Conservation (phyloP, 2,113 vertebrate genomes). For the Serinus canaria region DNA sequence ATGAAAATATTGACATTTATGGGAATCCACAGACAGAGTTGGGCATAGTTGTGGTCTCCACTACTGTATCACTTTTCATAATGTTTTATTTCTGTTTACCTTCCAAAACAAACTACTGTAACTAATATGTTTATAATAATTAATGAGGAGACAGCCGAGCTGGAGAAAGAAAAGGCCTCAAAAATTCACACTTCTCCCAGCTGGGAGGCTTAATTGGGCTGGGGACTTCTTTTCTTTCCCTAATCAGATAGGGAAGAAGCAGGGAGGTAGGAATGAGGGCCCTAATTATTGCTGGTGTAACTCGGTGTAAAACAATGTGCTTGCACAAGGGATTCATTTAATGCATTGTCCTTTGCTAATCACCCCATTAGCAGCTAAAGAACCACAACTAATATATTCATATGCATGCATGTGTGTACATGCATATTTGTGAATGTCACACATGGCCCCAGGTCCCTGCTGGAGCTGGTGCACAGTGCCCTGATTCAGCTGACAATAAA, state of each 20-base stretch:
- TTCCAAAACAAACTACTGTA: conserved; percentile 50
- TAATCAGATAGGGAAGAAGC: neutral
- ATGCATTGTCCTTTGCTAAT: neutral
- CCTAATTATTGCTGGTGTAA: neutral
- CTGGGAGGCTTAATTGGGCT: neutral
- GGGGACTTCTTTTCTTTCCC: neutral
- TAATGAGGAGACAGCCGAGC: neutral
- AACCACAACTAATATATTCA: neutral
- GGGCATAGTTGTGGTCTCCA: conserved; percentile 14
- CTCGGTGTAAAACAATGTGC: neutral
- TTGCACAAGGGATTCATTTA: neutral
- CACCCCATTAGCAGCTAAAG: neutral
- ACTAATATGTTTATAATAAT: conserved; percentile 39
- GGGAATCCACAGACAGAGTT: conserved; percentile 19
- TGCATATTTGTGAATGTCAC: neutral
- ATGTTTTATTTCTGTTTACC: conserved; percentile 52
- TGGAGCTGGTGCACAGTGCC: neutral
- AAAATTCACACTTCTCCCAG: neutral
- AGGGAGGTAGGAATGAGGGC: neutral
- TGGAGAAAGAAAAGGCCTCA: neutral
- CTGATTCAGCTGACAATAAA: neutral
- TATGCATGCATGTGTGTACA: rapidly evolving
- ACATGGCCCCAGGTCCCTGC: neutral
- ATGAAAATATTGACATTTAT: conserved; percentile 49
- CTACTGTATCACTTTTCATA: conserved; percentile 40